A percentile compares a stretch with the other conserved stretches of the same genome.
Conservation (phyloP, 2,797 vertebrate species). For the Premnoplex brunnescens region DNA sequence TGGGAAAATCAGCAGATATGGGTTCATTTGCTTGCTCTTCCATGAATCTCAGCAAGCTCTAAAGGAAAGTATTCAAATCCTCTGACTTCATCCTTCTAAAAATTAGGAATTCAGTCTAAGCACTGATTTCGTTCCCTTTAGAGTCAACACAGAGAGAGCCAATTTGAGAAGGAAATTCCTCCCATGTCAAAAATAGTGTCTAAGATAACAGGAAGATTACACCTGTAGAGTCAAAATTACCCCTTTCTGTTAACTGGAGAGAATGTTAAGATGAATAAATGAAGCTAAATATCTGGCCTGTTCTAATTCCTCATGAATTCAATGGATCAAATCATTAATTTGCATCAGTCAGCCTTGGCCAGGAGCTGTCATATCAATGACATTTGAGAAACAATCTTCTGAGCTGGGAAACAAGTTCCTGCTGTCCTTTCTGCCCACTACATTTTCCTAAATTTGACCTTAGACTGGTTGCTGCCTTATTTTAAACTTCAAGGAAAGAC, state of each 20-base stretch:
- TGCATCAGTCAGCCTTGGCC: background rate
- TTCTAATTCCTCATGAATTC: background rate
- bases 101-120: background rate
- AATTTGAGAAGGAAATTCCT: background rate
- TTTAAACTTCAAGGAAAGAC: background rate
- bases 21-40: conserved; percentile 16
- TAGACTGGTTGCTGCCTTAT: background rate
- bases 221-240: background rate
- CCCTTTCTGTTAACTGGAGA: background rate
- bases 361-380: background rate
- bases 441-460: background rate
- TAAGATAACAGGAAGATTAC: conserved; percentile 1
- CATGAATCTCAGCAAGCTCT: background rate
- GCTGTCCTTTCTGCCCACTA: background rate
- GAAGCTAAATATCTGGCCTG: background rate
- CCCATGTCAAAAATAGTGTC: background rate
- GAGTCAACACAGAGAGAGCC: background rate
- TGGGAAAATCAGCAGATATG: background rate
- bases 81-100: background rate
- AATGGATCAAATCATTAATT: background rate
- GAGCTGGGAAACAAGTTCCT: background rate
- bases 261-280: background rate
- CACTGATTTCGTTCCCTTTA: background rate
- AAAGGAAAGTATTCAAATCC: background rate
- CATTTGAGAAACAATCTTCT: background rate